Conservation (phyloP, 1,140 invertebrate species). For the Drosophila suzukii region DNA sequence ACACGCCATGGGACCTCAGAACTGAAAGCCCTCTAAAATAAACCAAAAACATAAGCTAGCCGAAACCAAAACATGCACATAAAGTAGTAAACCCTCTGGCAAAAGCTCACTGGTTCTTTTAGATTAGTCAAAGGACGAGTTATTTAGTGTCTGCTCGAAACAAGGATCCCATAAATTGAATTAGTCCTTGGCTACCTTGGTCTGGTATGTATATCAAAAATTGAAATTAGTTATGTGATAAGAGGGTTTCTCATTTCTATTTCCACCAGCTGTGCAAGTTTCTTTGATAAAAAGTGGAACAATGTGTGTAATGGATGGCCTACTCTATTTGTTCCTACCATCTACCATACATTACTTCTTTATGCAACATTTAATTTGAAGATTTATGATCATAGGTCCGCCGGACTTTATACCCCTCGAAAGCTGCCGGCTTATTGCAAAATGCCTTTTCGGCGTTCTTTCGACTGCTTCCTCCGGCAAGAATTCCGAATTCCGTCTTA, state of each 20-base stretch:
- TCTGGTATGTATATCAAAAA: background rate
- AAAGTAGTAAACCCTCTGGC: background rate
- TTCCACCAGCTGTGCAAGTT: background rate
- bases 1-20: conserved; percentile 36
- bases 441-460: conserved; percentile 7
- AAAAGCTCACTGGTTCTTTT: background rate
- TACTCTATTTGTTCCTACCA: background rate
- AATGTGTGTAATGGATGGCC: background rate
- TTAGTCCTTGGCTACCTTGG: background rate
- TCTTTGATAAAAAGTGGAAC: background rate
- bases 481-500: conserved; percentile 39
- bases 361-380: conserved; percentile 27
- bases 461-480: conserved; percentile 12
- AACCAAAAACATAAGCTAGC: conserved; percentile 20
- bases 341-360: background rate
- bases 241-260: too few relatives aligned
- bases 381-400: conserved; percentile 24
- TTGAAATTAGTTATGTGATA: background rate
- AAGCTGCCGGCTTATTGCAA: conserved; percentile 28
- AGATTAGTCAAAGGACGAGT: background rate
- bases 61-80: conserved; percentile 32
- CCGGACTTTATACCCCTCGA: conserved; percentile 14
- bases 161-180: background rate
- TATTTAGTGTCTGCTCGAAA: background rate
- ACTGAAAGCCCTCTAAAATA: conserved; percentile 8